phyloP scores from a whole-genome alignment of 2,113 vertebrate species.

The Mobula birostris region DNA sequence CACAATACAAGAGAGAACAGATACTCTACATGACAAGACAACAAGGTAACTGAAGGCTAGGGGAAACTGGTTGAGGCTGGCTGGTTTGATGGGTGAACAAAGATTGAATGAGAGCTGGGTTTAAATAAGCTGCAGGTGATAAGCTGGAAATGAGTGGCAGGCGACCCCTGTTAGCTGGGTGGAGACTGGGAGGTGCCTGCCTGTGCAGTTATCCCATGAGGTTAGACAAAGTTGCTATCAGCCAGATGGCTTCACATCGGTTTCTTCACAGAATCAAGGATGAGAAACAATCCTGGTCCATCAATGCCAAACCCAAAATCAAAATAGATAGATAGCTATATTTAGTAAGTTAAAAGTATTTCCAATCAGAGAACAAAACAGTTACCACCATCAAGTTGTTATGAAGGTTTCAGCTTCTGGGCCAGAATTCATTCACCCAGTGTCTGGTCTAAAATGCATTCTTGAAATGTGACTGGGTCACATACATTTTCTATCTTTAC shows the following conservation, averaged over 20 bases:
- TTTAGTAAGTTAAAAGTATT: not conserved
- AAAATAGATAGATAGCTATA: not conserved
- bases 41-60: no score
- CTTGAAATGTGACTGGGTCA: not conserved
- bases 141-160: no score
- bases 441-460: not conserved
- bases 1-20: no score
- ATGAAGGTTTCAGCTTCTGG: not conserved
- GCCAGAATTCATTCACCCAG: not conserved
- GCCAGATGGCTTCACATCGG: not conserved
- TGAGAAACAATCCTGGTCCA: not conserved
- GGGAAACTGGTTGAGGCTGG: no score
- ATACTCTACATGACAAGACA: no score
- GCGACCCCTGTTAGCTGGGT: no score
- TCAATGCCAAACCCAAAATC: not conserved
- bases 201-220: not conserved
- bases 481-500: not conserved
- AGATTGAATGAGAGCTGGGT: no score
- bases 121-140: no score
- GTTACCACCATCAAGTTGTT: not conserved
- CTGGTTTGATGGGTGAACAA: no score
- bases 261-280: not conserved
- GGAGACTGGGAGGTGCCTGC: no score
- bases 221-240: not conserved
- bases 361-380: not conserved